These are phyloP conservation scores for Nebria ingens DNA, from an alignment of 1,140 invertebrate species.

Conservation along the genomic window DNA sequence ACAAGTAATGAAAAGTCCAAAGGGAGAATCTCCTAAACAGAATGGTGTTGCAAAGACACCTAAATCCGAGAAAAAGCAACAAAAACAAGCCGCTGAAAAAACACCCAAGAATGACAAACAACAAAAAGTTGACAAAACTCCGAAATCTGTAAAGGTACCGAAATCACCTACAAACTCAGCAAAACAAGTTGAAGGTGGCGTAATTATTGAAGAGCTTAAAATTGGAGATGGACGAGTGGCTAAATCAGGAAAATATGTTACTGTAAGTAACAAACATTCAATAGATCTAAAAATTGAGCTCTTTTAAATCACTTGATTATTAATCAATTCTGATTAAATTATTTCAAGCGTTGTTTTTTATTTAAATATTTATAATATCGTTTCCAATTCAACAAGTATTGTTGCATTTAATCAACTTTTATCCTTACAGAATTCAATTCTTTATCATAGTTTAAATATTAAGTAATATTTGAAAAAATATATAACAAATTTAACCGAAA, in stretches of 20 bases:
- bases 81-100: no score
- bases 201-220: slow-evolving; percentile 66
- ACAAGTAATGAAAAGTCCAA: slow-evolving; percentile 16
- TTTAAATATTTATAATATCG: no score
- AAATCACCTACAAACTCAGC: slow-evolving; percentile 36
- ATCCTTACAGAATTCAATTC: no score
- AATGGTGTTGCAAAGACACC: slow-evolving; percentile 15
- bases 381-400: no score
- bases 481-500: no score
- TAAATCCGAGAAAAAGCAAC: background rate
- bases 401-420: no score
- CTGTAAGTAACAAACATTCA: slow-evolving; percentile 25
- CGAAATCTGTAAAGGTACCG: slow-evolving; percentile 27
- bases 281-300: background rate
- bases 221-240: slow-evolving; percentile 65
- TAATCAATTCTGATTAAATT: no score
- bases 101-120: slow-evolving; percentile 25
- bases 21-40: slow-evolving; percentile 20
- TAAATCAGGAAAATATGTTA: slow-evolving; percentile 64
- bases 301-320: background rate
- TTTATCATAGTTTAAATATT: no score
- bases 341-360: no score
- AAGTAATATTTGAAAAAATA: no score
- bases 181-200: slow-evolving; percentile 58
- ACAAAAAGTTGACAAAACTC: slow-evolving; percentile 26